Conservation (phyloP, 2,888 invertebrate species). For the Drosophila fulvimacula region DNA sequence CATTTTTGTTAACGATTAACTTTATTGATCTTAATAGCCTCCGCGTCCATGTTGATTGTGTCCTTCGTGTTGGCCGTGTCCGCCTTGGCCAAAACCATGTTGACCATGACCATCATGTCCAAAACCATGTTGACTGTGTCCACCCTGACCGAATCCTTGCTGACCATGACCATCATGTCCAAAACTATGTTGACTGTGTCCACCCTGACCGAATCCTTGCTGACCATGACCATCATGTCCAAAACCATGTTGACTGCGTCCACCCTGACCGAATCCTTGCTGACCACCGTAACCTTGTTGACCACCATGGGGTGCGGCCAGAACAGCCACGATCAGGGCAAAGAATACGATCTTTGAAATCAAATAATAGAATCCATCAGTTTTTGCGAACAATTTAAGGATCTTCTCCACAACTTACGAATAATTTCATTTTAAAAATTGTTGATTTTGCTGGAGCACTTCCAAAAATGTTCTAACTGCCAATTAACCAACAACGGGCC, state of each 20-base stretch:
- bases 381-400: not conserved
- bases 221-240: constrained; percentile 26
- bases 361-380: not conserved
- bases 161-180: constrained; percentile 39
- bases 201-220: constrained; percentile 25
- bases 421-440: constrained; percentile 62
- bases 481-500: not conserved
- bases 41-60: constrained; percentile 17
- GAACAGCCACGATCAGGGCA: constrained; percentile 62
- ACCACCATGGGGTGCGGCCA: constrained; percentile 42
- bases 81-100: constrained; percentile 15
- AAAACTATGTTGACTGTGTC: constrained; percentile 22
- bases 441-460: constrained; percentile 23
- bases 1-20: not conserved
- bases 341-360: constrained; percentile 58
- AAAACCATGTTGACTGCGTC: constrained; percentile 49
- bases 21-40: constrained; percentile 18
- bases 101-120: constrained; percentile 31
- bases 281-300: constrained; percentile 34
- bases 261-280: constrained; percentile 16
- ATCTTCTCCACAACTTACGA: constrained; percentile 50
- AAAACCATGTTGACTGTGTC: constrained; percentile 44
- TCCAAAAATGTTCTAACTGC: constrained; percentile 47
- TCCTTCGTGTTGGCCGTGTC: not conserved
- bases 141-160: constrained; percentile 39